phyloP scores from a whole-genome alignment of 2,113 vertebrate genomes.

The Dendrocopos noguchii region DNA sequence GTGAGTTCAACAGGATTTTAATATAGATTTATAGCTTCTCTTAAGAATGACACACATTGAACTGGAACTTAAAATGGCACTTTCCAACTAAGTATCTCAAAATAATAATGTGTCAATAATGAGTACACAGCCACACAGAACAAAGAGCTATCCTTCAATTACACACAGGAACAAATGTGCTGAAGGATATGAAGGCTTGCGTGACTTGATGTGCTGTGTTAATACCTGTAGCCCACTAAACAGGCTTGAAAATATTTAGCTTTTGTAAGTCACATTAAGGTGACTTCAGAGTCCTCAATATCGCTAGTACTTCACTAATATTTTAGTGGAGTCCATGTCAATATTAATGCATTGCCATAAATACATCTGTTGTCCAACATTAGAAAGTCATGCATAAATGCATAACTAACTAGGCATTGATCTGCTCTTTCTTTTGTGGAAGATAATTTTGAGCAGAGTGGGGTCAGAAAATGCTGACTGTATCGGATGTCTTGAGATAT shows the following conservation, averaged over 20 bases:
- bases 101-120: not conserved
- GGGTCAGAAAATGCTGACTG: slow-evolving; percentile 8
- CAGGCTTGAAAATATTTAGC: not conserved
- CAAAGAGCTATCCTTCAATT: not conserved
- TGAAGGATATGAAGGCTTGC: not conserved
- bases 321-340: not conserved
- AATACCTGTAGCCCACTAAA: not conserved
- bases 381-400: not conserved
- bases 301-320: not conserved
- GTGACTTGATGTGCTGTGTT: not conserved
- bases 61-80: not conserved
- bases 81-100: not conserved
- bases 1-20: not conserved
- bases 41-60: not conserved
- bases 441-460: not conserved
- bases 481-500: not conserved
- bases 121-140: not conserved
- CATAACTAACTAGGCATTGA: slow-evolving; percentile 42
- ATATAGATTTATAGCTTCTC: not conserved
- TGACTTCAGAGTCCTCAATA: not conserved
- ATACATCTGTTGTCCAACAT: not conserved
- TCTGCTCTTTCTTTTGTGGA: slow-evolving; percentile 8
- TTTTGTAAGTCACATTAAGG: not conserved
- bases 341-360: not conserved
- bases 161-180: not conserved